Evolutionary conservation across 1,140 invertebrate species (phyloP).

Genomic region (Apis dorsata): DNA sequence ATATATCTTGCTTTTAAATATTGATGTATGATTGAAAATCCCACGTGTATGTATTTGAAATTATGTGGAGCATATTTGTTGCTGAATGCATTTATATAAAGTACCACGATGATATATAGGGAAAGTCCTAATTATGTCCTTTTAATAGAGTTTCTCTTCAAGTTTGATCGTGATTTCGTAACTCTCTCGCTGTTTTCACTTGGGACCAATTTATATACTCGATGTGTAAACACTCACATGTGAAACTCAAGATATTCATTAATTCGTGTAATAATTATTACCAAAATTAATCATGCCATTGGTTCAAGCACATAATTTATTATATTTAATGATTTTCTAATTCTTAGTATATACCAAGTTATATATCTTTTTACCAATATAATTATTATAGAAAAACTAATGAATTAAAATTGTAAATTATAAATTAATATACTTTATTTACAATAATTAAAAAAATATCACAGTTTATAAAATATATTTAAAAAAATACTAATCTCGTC

Average conservation of each 20-base stretch:
- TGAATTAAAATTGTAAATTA: too few relatives aligned
- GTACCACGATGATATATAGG: neutral
- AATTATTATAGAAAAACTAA: too few relatives aligned
- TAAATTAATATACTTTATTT: too few relatives aligned
- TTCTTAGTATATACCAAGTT: too few relatives aligned
- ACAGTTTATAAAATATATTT: too few relatives aligned
- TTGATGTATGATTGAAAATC: neutral
- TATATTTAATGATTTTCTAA: too few relatives aligned
- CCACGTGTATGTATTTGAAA: neutral
- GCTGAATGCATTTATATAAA: neutral
- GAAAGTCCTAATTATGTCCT: slow-evolving; percentile 4
- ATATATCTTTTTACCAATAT: too few relatives aligned
- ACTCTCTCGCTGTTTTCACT: neutral
- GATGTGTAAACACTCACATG: neutral
- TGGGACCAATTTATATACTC: slow-evolving; percentile 4
- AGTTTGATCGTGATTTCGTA: neutral
- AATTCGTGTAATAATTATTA: neutral
- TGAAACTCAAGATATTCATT: neutral
- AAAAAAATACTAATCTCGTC: too few relatives aligned
- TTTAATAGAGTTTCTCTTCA: neutral
- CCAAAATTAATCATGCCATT: neutral
- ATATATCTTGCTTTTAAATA: neutral
- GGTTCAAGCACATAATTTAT: too few relatives aligned
- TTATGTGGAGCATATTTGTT: neutral
- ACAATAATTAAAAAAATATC: too few relatives aligned